Conservation (phyloP, 2,113 vertebrate genomes). For the Chroicocephalus ridibundus region DNA sequence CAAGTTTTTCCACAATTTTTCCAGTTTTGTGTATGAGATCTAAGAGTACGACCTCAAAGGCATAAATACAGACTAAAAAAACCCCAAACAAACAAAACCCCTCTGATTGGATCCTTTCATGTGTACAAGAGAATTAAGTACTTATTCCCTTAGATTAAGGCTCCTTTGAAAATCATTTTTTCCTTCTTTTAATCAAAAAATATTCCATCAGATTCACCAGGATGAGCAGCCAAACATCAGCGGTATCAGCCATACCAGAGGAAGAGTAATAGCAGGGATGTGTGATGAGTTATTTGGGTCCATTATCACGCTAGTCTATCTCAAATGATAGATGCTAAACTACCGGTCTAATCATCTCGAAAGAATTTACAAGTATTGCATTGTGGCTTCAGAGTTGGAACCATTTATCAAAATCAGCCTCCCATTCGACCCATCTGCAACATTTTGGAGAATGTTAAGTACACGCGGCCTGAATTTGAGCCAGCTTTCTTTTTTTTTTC, state of each 20-base stretch:
- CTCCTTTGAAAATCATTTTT: neutral
- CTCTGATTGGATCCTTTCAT: neutral
- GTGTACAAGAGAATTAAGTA: neutral
- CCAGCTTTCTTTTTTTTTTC: neutral
- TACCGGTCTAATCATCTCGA: neutral
- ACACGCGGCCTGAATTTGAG: neutral
- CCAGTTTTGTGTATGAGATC: neutral
- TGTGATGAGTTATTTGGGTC: neutral
- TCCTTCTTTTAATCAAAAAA: neutral
- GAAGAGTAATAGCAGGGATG: neutral
- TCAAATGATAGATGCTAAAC: neutral
- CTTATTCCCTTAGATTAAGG: neutral
- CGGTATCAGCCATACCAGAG: neutral
- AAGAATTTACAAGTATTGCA: neutral
- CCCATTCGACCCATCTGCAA: neutral
- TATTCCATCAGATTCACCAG: neutral
- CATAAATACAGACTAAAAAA: neutral
- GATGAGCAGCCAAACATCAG: neutral
- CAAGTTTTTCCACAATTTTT: neutral
- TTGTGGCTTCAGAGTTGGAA: neutral
- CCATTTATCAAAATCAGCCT: neutral
- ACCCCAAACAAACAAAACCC: too few species aligned
- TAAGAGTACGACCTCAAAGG: neutral
- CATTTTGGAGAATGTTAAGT: neutral
- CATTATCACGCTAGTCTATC: neutral